A percentile compares a stretch with the other conserved stretches of the same genome.
These are phyloP conservation scores for Nasonia vitripennis DNA, from an alignment of 1,140 invertebrate genomes.

Conservation along the genomic window DNA sequence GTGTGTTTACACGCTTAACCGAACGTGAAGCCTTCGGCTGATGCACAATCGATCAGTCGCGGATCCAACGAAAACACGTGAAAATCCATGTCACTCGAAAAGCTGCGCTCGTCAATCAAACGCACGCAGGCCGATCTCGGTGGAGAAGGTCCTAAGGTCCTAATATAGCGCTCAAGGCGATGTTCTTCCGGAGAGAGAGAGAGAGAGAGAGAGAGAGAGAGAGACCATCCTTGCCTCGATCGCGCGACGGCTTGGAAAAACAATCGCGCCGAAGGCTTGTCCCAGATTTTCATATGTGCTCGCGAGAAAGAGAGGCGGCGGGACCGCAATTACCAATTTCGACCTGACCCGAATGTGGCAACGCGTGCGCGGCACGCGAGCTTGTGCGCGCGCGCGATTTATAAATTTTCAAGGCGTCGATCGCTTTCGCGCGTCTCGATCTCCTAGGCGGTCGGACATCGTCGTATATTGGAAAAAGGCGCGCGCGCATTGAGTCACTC, in stretches of 20 bases:
- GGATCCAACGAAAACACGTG: too few species aligned
- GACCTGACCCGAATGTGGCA: slow-evolving; percentile 24
- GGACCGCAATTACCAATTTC: slow-evolving; percentile 3
- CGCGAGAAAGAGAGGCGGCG: too few species aligned
- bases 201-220: neutral
- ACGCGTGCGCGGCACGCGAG: neutral
- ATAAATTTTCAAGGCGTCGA: slow-evolving; percentile 31
- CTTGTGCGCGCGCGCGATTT: neutral
- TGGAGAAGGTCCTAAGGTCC: neutral
- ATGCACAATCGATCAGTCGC: too few species aligned
- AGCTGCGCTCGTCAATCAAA: too few species aligned
- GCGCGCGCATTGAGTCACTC: neutral
- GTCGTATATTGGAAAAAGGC: neutral
- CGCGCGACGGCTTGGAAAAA: slow-evolving; percentile 20
- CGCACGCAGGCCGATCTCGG: too few species aligned
- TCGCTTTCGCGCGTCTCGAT: neutral
- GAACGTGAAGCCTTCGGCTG: too few species aligned
- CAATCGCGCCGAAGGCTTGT: neutral
- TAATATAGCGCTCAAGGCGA: slow-evolving; percentile 31
- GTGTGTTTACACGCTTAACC: too few species aligned
- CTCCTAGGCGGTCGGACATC: too few species aligned
- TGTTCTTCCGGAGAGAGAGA: neutral
- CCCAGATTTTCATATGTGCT: slow-evolving; percentile 8
- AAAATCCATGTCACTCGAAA: too few species aligned
- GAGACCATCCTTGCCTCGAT: neutral